phyloP scores from a whole-genome alignment of 1,140 invertebrate species.

The Episyrphus balteatus region DNA sequence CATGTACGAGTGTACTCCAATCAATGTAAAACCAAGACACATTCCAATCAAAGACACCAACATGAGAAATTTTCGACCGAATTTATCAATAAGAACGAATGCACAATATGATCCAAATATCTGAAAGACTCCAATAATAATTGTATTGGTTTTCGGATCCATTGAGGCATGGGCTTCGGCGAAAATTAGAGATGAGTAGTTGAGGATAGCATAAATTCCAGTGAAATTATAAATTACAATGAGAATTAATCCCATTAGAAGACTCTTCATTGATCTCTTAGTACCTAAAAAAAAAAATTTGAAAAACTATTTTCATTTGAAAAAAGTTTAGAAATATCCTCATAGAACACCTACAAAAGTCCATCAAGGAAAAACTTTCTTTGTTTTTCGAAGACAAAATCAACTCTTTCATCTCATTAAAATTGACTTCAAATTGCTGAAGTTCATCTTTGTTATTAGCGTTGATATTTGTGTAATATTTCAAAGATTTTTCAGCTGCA shows the following conservation, averaged over 20 bases:
- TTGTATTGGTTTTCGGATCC: constrained; percentile 43
- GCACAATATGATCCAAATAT: constrained; percentile 36
- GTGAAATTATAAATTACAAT: constrained; percentile 25
- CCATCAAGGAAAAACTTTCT: constrained; percentile 4
- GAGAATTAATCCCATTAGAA: constrained; percentile 21
- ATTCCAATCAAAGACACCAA: constrained; percentile 17
- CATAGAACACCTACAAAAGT: constrained; percentile 21
- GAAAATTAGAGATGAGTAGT: constrained; percentile 48
- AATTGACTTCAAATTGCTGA: constrained; percentile 12
- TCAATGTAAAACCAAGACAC: constrained; percentile 14
- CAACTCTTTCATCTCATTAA: constrained; percentile 18
- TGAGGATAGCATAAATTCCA: constrained; percentile 27
- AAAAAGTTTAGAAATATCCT: no score
- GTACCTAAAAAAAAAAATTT: constrained; percentile 10
- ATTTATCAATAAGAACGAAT: constrained; percentile 25
- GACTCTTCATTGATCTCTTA: constrained; percentile 13
- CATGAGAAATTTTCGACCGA: constrained; percentile 23
- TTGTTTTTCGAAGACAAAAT: constrained; percentile 13
- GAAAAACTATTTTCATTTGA: no score
- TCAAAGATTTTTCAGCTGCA: constrained; percentile 17
- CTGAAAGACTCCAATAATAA: constrained; percentile 42
- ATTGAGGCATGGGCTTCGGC: constrained; percentile 43
- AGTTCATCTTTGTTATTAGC: constrained; percentile 11
- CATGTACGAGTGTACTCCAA: constrained; percentile 25
- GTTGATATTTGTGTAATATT: constrained; percentile 21